phyloP scores from a whole-genome alignment of 2,113 vertebrate species.

The Dromaius novaehollandiae region DNA sequence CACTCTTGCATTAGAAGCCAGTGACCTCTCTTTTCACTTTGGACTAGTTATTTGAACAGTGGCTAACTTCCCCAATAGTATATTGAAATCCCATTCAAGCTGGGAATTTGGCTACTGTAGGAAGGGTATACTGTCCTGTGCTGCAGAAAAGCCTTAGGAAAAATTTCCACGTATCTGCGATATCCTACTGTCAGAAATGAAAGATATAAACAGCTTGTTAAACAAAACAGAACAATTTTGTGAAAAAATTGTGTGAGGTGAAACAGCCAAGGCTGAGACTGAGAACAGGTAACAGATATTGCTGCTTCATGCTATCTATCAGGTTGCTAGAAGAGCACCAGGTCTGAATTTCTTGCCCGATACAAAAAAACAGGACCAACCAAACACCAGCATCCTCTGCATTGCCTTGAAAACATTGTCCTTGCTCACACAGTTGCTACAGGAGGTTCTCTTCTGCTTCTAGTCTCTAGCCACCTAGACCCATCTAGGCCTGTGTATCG shows the following conservation, averaged over 20 bases:
- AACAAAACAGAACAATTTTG: constrained; percentile 49
- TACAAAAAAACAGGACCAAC: not conserved
- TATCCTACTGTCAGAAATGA: constrained; percentile 57
- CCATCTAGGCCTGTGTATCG: not conserved
- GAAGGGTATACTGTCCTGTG: constrained; percentile 25
- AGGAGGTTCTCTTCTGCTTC: not conserved
- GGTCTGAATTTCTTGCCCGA: not conserved
- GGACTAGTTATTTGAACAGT: not conserved
- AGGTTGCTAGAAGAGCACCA: not conserved
- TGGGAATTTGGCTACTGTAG: not conserved
- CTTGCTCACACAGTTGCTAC: not conserved
- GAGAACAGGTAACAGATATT: constrained; percentile 65
- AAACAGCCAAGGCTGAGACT: constrained; percentile 61
- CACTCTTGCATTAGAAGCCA: not conserved
- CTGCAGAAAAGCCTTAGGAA: constrained; percentile 41
- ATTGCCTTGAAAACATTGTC: not conserved
- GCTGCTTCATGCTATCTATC: constrained; percentile 11
- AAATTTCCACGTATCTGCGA: constrained; percentile 53
- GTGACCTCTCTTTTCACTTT: not conserved
- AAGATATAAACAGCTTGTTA: constrained; percentile 43
- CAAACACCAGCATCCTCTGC: not conserved
- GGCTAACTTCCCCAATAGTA: not conserved
- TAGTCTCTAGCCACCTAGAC: not conserved
- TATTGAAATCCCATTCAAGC: not conserved
- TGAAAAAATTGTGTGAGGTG: not conserved